Evolutionary conservation across 2,888 invertebrate genomes (phyloP).

Genomic region (Aleiodes alternator): DNA sequence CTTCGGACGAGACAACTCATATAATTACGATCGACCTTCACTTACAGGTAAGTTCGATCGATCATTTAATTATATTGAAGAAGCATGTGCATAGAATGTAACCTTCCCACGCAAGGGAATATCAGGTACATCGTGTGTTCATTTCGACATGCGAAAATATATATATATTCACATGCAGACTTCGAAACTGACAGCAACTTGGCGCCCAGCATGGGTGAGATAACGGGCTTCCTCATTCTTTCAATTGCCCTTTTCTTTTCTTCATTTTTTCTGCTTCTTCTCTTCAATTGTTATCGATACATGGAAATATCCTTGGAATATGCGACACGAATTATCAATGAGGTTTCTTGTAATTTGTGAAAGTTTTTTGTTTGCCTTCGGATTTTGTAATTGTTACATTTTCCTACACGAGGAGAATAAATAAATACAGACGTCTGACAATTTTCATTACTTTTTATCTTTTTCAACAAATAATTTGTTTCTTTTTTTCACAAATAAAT

Average conservation of each 20-base stretch:
- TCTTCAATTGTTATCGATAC: neutral
- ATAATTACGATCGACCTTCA: no score
- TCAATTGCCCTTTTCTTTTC: slow-evolving; percentile 4
- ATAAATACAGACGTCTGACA: no score
- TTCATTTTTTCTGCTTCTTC: neutral
- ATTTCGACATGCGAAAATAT: slow-evolving; percentile 12
- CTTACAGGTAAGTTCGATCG: no score
- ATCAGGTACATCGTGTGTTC: neutral
- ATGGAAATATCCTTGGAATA: slow-evolving; percentile 11
- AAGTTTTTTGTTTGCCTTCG: no score
- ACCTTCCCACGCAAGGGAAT: slow-evolving; percentile 21
- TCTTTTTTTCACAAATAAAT: no score
- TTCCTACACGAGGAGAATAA: no score
- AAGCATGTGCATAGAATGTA: slow-evolving; percentile 3
- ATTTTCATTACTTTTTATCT: no score
- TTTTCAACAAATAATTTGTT: no score
- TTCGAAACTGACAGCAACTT: slow-evolving; percentile 23
- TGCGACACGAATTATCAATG: neutral
- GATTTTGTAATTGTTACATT: no score
- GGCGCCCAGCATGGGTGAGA: neutral
- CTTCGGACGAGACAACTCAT: no score
- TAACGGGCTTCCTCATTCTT: slow-evolving; percentile 26
- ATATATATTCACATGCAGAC: slow-evolving; percentile 24
- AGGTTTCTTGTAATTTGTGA: no score
- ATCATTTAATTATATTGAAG: neutral